Evolutionary conservation across 1,140 invertebrate genomes (phyloP).

Genomic region (Eumeta japonica): DNA sequence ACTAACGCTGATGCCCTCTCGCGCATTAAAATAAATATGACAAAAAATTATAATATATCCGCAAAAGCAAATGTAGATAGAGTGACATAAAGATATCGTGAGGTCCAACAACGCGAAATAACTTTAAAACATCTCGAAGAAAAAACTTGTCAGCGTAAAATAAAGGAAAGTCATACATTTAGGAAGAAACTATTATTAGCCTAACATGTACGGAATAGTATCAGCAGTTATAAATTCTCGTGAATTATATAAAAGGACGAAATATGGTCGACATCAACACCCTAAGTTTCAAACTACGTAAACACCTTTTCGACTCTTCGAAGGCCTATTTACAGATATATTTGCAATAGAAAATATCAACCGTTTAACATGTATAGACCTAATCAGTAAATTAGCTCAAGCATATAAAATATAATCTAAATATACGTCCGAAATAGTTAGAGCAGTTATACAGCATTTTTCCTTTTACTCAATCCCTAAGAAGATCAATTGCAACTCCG

Average conservation of each 20-base stretch:
- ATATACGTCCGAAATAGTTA: conserved; percentile 3
- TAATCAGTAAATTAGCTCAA: conserved; percentile 4
- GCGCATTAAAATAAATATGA: conserved; percentile 5
- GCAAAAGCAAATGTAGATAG: conserved; percentile 9
- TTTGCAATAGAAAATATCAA: background rate
- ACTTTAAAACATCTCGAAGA: conserved; percentile 7
- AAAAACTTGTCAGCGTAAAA: conserved; percentile 18
- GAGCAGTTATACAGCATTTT: conserved; percentile 2
- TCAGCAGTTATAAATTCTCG: background rate
- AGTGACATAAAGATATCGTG: too few species aligned
- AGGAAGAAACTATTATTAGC: conserved; percentile 5
- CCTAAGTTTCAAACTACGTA: background rate
- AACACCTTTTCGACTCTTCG: background rate
- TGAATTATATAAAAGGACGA: conserved; percentile 1
- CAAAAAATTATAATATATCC: too few species aligned
- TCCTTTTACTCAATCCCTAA: background rate
- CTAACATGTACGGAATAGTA: conserved; percentile 2
- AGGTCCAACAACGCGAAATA: too few species aligned
- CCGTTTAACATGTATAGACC: conserved; percentile 1
- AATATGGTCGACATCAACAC: conserved; percentile 4
- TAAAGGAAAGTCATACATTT: conserved; percentile 16
- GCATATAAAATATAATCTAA: background rate
- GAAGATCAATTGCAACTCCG: conserved; percentile 14
- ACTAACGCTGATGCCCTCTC: conserved; percentile 4
- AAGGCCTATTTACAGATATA: conserved; percentile 3